A percentile compares a stretch with the other conserved stretches of the same genome.
Conservation (phyloP, 2,888 invertebrate genomes). For the Agrotis exclamationis region DNA sequence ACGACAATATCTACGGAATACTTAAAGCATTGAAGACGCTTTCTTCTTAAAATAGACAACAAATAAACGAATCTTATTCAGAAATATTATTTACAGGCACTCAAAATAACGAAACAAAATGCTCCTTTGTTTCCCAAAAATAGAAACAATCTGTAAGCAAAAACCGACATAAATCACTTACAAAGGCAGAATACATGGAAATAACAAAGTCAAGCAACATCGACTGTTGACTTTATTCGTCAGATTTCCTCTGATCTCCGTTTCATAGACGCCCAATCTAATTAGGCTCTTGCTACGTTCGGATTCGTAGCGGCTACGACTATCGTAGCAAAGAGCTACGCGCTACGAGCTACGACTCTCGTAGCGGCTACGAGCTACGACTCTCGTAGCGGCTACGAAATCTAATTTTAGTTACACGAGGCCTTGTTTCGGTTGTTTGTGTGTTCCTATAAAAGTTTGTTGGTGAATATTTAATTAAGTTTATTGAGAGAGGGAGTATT, state of each 20-base stretch:
- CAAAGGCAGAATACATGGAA: conserved; percentile 34
- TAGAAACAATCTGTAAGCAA: conserved; percentile 18
- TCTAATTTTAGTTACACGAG: conserved; percentile 61
- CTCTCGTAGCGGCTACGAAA: conserved; percentile 60
- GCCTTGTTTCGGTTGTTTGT: conserved; percentile 59
- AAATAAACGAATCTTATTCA: not conserved
- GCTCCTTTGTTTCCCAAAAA: not conserved
- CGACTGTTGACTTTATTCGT: conserved; percentile 46
- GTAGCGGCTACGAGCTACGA: conserved; percentile 58
- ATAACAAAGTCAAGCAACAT: conserved; percentile 40
- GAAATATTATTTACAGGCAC: not conserved
- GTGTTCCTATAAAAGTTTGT: conserved; percentile 46
- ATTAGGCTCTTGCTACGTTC: conserved; percentile 61
- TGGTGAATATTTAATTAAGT: conserved; percentile 49
- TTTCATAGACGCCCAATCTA: conserved; percentile 64
- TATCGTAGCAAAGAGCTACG: conserved; percentile 57
- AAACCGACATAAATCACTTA: conserved; percentile 25
- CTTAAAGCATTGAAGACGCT: too few species aligned
- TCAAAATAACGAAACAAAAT: not conserved
- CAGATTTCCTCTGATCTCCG: conserved; percentile 51
- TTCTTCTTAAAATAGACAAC: too few species aligned
- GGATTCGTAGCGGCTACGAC: conserved; percentile 60
- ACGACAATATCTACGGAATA: too few species aligned
- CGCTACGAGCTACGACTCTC: conserved; percentile 55
- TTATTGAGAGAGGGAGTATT: conserved; percentile 29